Conservation (phyloP, 2,113 vertebrate species). For the Illadopsis cleaveri region DNA sequence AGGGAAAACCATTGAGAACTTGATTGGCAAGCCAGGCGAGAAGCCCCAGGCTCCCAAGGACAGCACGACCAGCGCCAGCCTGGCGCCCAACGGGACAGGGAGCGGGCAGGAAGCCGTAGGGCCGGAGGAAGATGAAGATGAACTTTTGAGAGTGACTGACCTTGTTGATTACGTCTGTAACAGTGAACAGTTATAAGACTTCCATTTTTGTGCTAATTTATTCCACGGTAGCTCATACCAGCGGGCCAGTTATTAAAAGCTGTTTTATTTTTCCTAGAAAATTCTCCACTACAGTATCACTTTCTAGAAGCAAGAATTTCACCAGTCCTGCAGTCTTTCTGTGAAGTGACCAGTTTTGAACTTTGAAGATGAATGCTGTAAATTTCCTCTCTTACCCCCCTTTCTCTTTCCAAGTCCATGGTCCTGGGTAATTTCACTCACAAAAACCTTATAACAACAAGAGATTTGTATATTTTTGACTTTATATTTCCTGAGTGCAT, state of each 20-base stretch:
- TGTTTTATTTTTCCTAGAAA: constrained; percentile 85
- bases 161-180: constrained; percentile 95
- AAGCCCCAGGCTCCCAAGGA: constrained; percentile 83
- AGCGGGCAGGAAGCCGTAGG: constrained; percentile 78
- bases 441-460: constrained; percentile 80
- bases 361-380: constrained; percentile 77
- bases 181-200: constrained; percentile 93
- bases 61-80: constrained; percentile 72
- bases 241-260: constrained; percentile 85
- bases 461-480: constrained; percentile 84
- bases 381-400: constrained; percentile 74
- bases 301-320: constrained; percentile 82
- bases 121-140: constrained; percentile 93
- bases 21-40: constrained; percentile 79
- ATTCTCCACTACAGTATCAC: constrained; percentile 80
- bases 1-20: constrained; percentile 84
- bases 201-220: constrained; percentile 85
- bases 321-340: constrained; percentile 81
- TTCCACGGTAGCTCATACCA: constrained; percentile 87
- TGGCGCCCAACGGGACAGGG: constrained; percentile 85
- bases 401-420: constrained; percentile 78
- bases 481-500: constrained; percentile 82
- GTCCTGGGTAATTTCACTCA: constrained; percentile 78
- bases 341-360: constrained; percentile 83
- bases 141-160: constrained; percentile 96